Evolutionary conservation across 2,888 invertebrate species (phyloP), one percentile per base, ranked within the genome.

Genomic region (Magallana nippona): DNA sequence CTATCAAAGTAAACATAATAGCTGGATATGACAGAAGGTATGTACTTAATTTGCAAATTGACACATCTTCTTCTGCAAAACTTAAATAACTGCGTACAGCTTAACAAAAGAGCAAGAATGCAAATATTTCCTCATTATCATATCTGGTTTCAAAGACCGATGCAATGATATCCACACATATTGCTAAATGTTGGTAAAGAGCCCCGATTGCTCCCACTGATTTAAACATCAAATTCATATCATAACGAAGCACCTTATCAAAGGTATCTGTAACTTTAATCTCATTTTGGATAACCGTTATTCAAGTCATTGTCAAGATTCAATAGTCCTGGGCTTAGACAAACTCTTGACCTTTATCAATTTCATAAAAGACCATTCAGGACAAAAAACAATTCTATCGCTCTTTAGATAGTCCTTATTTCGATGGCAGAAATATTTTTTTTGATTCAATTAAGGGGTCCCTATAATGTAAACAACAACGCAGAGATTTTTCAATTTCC

Each of bases 321-420:
- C 32, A 71, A 71, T 71, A 32, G 27, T 22, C 27, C 27, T 71
- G 71, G 71, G 32, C 71, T 71, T 71, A 71, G 32, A 71, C 71
- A 71, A 71, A 71, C 60, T 60, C n/a, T n/a, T 60, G 60, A 60
- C 71, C 71, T 71, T 71, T 71, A 71, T 71, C 71, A 71, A 71
- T 13, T 27, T 32, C 15, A 27, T 27, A 71, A 71, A 32, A 15
- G 15, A 32, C 22, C 71, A 27, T 71, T 71, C 27, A 5, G 32
- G 32, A 71, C 71, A 71, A 71, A 71, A 63, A 27, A 71, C 27
- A 71, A 71, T 71, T 71, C 71, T 71, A 71, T 71, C 71, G 8
- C 13, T 22, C 15, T 71, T 71, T 71, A 71, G 71, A 71, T 27
- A 71, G 71, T 71, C 32, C 71, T 71, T 71, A 71, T 71, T 71